A percentile compares a stretch with the other conserved stretches of the same genome.
Evolutionary conservation across 2,797 vertebrate genomes (phyloP).

Genomic region (Xerus rutilus): DNA sequence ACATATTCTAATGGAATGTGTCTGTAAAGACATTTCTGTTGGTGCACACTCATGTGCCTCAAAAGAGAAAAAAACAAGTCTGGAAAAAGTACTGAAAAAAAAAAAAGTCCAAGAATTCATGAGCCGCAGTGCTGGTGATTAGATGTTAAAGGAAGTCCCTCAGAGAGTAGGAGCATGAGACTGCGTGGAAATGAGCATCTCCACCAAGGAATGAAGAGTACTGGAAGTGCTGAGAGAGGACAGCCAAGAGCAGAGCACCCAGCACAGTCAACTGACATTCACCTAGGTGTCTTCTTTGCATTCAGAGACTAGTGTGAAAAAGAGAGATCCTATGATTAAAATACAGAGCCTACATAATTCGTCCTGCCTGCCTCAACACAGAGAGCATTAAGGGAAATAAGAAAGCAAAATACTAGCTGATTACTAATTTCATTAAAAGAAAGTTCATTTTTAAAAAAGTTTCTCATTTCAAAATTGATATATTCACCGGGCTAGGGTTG

Average conservation of each 20-base stretch:
- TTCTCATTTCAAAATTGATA: neutral
- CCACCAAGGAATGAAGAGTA: neutral
- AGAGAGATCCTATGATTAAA: neutral
- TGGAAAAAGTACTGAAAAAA: neutral
- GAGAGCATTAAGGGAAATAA: neutral
- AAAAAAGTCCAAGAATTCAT: conserved; percentile 1
- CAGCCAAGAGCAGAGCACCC: too few species aligned
- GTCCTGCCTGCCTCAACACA: neutral
- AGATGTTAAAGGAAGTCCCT: neutral
- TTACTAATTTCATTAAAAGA: conserved; percentile 8
- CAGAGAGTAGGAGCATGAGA: neutral
- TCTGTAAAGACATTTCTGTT: neutral
- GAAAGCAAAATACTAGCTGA: neutral
- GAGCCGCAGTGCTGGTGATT: neutral
- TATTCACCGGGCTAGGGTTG: neutral
- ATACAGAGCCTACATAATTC: neutral
- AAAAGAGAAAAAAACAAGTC: neutral
- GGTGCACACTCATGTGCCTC: neutral
- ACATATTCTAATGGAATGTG: neutral
- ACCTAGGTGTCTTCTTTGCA: neutral
- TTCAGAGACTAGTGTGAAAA: neutral
- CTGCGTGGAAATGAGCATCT: neutral
- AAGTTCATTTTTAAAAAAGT: neutral
- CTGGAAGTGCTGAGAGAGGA: neutral
- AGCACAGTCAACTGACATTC: neutral